A percentile compares a stretch with the other conserved stretches of the same genome.
Evolutionary conservation across 23 tunicate genomes (phyloP).

Genomic region (Phallusia fumigata): DNA sequence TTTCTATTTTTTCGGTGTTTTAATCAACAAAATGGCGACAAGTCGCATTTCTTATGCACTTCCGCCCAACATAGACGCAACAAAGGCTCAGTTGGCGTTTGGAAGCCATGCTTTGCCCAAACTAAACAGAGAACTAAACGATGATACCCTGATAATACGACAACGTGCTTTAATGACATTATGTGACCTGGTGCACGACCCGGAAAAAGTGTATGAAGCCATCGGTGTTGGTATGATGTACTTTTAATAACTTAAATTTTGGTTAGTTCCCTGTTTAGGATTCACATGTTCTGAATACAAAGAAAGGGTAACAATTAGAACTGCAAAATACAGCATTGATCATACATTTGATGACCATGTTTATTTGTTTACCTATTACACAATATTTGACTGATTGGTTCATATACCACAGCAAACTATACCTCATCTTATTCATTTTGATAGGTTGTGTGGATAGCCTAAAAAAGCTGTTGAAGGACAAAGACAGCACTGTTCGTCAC

Average conservation of each 20-base stretch:
- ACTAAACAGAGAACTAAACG: conserved; percentile 62
- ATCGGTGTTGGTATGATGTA: conserved; percentile 65
- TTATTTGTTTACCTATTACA: too few species aligned
- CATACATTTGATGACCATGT: too few species aligned
- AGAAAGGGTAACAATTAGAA: too few species aligned
- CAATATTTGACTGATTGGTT: too few species aligned
- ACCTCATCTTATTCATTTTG: neutral
- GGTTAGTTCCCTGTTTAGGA: too few species aligned
- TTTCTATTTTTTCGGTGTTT: neutral
- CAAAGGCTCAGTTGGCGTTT: conserved; percentile 80
- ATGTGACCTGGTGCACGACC: conserved; percentile 70
- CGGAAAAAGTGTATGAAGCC: conserved; percentile 82
- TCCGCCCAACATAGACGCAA: conserved; percentile 85
- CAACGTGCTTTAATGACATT: conserved; percentile 80
- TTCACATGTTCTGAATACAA: too few species aligned
- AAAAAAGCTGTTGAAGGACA: conserved; percentile 56
- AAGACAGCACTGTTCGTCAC: conserved; percentile 74
- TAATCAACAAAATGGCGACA: conserved; percentile 56
- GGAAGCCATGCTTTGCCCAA: conserved; percentile 74
- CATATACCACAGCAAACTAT: neutral
- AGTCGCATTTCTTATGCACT: conserved; percentile 61
- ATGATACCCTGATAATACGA: conserved; percentile 48
- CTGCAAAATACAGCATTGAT: too few species aligned
- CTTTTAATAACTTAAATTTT: neutral
- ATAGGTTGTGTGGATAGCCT: conserved; percentile 80